Evolutionary conservation across 2,797 vertebrate species (phyloP).

Genomic region (Prionace glauca): DNA sequence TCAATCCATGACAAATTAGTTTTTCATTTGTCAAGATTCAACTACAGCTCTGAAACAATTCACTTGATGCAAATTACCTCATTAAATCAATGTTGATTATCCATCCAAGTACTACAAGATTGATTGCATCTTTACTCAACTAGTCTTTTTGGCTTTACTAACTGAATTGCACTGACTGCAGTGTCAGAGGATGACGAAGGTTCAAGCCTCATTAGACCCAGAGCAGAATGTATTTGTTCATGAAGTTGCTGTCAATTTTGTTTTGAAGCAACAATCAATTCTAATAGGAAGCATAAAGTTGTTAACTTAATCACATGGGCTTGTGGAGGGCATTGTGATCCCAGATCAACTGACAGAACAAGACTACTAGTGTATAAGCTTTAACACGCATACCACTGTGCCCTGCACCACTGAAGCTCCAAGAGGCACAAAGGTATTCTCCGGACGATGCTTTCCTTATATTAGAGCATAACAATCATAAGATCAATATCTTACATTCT

Average conservation of each 20-base stretch:
- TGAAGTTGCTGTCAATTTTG: not conserved
- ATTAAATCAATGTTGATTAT: conserved; percentile 21
- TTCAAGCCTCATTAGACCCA: not conserved
- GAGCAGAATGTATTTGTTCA: not conserved
- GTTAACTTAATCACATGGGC: not conserved
- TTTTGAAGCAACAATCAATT: conserved; percentile 26
- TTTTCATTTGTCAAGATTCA: not conserved
- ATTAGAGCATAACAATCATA: not conserved
- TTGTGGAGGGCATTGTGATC: not conserved
- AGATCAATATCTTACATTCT: not conserved
- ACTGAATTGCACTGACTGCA: not conserved
- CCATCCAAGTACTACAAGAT: not conserved
- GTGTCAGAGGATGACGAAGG: not conserved
- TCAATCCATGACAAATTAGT: not conserved
- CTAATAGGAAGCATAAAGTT: not conserved
- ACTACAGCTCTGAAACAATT: not conserved
- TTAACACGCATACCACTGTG: not conserved
- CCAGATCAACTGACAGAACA: not conserved
- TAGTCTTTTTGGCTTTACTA: conserved; percentile 9
- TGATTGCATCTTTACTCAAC: not conserved
- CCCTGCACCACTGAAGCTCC: no score
- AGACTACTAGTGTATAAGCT: no score
- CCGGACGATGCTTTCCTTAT: not conserved
- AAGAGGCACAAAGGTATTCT: not conserved
- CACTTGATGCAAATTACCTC: not conserved